Percentiles rank a stretch among this genome's conserved stretches.
Conservation (phyloP, 2,797 vertebrate species). For the Botia almorhae region DNA sequence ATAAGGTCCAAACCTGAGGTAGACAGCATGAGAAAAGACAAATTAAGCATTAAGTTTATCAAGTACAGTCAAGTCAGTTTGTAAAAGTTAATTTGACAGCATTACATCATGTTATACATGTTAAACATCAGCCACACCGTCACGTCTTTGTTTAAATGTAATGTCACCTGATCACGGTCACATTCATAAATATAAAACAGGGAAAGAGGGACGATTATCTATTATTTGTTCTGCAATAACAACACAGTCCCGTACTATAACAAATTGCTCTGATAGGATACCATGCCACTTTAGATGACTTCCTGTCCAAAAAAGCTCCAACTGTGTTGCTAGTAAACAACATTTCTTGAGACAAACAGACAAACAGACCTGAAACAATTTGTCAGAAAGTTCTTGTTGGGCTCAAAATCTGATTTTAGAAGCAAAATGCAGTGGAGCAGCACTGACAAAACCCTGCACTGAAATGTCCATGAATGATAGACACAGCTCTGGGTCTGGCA, state of each 20-base stretch:
- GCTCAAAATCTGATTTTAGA: background rate
- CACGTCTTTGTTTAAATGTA: background rate
- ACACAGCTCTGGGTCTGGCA: background rate
- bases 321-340: no score
- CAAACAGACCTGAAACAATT: background rate
- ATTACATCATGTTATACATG: background rate
- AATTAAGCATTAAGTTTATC: constrained; percentile 14
- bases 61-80: background rate
- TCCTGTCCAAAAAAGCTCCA: no score
- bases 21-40: constrained; percentile 39
- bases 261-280: background rate
- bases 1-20: constrained; percentile 86
- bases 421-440: background rate
- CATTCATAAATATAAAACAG: background rate
- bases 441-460: background rate
- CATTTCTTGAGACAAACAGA: background rate
- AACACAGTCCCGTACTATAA: background rate
- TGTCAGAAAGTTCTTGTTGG: background rate
- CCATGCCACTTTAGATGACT: background rate
- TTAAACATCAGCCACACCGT: background rate
- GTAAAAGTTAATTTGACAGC: background rate
- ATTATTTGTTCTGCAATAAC: background rate
- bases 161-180: background rate
- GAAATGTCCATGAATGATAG: background rate
- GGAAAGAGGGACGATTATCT: background rate